A percentile compares a stretch with the other conserved stretches of the same genome.
Conservation (phyloP, 1,140 invertebrate genomes). For the Nasonia longicornis region DNA sequence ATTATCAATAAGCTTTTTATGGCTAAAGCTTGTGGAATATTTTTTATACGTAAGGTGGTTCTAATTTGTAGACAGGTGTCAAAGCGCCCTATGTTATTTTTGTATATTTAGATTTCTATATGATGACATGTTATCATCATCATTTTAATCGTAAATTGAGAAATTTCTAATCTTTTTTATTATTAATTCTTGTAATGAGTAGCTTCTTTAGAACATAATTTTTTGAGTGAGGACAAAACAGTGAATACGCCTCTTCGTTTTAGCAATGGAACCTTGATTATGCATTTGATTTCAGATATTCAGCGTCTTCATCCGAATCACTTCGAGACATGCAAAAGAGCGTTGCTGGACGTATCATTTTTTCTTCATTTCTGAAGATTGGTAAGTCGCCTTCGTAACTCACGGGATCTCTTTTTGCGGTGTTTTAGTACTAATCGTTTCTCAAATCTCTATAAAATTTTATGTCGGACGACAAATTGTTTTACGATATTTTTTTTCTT, state of each 20-base stretch:
- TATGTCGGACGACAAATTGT: constrained; percentile 25
- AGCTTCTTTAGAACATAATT: no score
- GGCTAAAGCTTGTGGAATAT: constrained; percentile 51
- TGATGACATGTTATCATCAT: neutral
- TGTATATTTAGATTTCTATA: neutral
- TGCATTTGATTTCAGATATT: constrained; percentile 52
- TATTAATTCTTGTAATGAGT: neutral
- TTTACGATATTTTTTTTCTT: constrained; percentile 28
- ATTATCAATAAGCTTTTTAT: constrained; percentile 53
- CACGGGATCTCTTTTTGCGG: constrained; percentile 47
- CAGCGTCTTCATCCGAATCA: constrained; percentile 15
- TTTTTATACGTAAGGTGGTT: constrained; percentile 66
- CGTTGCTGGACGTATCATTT: constrained; percentile 31
- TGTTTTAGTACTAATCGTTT: constrained; percentile 35
- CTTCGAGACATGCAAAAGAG: constrained; percentile 17
- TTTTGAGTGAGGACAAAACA: neutral
- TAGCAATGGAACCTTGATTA: constrained; percentile 19
- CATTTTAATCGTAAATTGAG: neutral
- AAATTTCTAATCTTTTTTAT: neutral
- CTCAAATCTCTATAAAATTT: constrained; percentile 9
- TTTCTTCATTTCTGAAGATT: constrained; percentile 48
- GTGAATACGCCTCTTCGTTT: constrained; percentile 1
- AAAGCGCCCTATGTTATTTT: neutral
- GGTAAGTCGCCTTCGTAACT: constrained; percentile 64
- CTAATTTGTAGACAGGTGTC: constrained; percentile 54